Evolutionary conservation across 2,797 vertebrate genomes (phyloP), one percentile per base, ranked within the genome.

Genomic region (Syndactyla subalaris): DNA sequence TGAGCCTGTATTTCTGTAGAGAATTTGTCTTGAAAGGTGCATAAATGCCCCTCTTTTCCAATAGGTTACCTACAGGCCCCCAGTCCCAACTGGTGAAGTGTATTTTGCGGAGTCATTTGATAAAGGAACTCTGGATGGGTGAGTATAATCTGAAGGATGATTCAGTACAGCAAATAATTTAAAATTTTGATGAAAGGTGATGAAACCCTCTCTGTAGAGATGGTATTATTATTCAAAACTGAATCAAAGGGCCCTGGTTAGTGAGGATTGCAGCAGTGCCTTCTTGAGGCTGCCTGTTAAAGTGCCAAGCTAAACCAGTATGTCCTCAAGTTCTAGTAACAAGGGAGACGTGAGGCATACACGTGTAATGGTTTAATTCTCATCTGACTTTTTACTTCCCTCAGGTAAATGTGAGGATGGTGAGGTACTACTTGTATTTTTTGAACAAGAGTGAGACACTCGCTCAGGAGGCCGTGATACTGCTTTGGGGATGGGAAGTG

Each of bases 101-200:
- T 99, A 98, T 97, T 99, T 99, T 85, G 99, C 96, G 0, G 99
- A 99, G 95, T 98, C 99, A 10, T 99, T 99, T 95, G 99, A 99
- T 97, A 98, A 98, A 95, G 99, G 99, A 94, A 99, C 98, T 43
- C 96, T 99, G 38, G 98, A 99, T 39, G 98, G 99, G 99, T 99
- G 97, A 98, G 99, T 97, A 45, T 88, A 46, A 78, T 38, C 39
- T 81, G 32, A 70, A 81, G 52, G 36, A 46, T 65, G 11, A 41
- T 76, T 83, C 5, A 14, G 7, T 74, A 38, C 27, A 81, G 34
- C 7, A 78, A 36, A 57, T 11, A 59, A 12, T 15, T 43, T 5
- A 16, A 73, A 54, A 34, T 34, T 6, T 12, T 59, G 2, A 12
- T 73, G 66, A 48, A 78, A 83, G 43, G 19, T 9, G 29, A 1